Evolutionary conservation across 2,797 vertebrate species (phyloP).

Genomic region (Sebastes itinus): DNA sequence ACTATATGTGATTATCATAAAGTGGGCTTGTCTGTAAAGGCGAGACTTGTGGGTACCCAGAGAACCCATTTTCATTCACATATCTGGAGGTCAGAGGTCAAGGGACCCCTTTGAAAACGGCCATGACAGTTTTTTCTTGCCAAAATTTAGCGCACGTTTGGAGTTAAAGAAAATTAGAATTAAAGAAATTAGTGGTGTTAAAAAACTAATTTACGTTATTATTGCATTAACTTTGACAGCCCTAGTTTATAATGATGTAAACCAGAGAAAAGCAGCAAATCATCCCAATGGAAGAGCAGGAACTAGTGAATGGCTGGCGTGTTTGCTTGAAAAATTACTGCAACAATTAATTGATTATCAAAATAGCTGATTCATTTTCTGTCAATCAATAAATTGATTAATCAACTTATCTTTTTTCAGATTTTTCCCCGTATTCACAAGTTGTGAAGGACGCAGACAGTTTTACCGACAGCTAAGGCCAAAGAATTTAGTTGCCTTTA

Average conservation of each 20-base stretch:
- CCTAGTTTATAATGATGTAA: not conserved
- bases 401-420: not conserved
- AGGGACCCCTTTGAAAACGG: too few species aligned
- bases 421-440: not conserved
- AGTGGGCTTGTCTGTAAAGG: too few species aligned
- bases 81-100: too few species aligned
- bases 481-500: not conserved
- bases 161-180: too few species aligned
- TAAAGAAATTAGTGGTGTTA: too few species aligned
- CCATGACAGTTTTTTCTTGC: too few species aligned
- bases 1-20: too few species aligned
- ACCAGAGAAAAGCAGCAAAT: not conserved
- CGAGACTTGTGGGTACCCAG: too few species aligned
- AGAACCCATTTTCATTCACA: too few species aligned
- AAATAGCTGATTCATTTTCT: not conserved
- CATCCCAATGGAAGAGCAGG: not conserved
- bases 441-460: not conserved
- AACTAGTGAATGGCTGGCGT: not conserved
- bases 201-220: too few species aligned
- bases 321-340: not conserved
- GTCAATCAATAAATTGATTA: not conserved
- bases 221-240: too few species aligned
- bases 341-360: not conserved
- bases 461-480: not conserved
- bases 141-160: too few species aligned